Percentiles rank a stretch among this genome's conserved stretches.
These are phyloP conservation scores for Tigriopus japonicus DNA, from an alignment of 1,140 invertebrate genomes.

Conservation along the genomic window DNA sequence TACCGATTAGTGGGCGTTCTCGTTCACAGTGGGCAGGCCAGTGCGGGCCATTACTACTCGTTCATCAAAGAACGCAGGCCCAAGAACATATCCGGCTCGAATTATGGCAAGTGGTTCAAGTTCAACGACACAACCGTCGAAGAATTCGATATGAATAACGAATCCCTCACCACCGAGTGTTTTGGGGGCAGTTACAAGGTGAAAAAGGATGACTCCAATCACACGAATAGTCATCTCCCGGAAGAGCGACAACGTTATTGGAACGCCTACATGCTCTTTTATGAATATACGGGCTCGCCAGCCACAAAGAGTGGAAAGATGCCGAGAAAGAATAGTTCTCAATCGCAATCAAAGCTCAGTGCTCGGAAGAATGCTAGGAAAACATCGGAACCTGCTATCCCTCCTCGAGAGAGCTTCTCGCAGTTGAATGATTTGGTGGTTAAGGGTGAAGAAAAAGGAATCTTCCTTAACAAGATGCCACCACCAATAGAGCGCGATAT, in stretches of 20 bases:
- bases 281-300: slow-evolving; percentile 27
- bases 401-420: slow-evolving; percentile 27
- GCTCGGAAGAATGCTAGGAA: neutral
- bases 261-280: slow-evolving; percentile 41
- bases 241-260: slow-evolving; percentile 33
- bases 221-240: slow-evolving; percentile 21
- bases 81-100: slow-evolving; percentile 19
- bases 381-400: neutral
- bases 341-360: neutral
- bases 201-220: slow-evolving; percentile 28
- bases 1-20: slow-evolving; percentile 39
- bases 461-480: slow-evolving; percentile 31
- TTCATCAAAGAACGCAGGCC: slow-evolving; percentile 29
- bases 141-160: slow-evolving; percentile 27
- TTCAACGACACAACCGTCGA: slow-evolving; percentile 40
- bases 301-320: neutral
- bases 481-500: slow-evolving; percentile 30
- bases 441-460: slow-evolving; percentile 30
- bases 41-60: slow-evolving; percentile 41
- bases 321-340: slow-evolving; percentile 11
- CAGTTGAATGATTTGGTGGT: slow-evolving; percentile 34
- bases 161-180: slow-evolving; percentile 32
- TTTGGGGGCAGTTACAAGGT: slow-evolving; percentile 36
- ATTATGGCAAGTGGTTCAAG: slow-evolving; percentile 33
- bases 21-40: slow-evolving; percentile 41